phyloP scores from a whole-genome alignment of 2,797 vertebrate genomes.

The Sitta carolinensis region DNA sequence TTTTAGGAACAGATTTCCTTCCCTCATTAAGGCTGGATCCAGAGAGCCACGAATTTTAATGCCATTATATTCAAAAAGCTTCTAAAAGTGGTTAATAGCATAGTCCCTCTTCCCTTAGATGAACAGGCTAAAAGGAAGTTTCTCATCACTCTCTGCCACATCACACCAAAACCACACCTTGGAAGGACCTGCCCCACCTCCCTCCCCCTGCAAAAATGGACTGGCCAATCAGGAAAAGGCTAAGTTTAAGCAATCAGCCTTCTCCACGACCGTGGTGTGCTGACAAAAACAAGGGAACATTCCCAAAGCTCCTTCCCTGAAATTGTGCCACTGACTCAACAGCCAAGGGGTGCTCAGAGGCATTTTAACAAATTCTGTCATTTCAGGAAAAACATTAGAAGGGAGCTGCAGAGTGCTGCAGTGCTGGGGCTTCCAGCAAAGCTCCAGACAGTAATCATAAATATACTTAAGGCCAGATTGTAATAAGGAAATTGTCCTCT shows the following conservation, averaged over 20 bases:
- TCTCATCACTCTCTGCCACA: neutral
- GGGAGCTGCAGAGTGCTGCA: neutral
- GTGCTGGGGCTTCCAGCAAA: neutral
- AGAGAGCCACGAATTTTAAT: neutral
- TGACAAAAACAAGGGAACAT: neutral
- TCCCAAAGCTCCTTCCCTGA: neutral
- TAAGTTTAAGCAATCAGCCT: neutral
- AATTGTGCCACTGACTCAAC: neutral
- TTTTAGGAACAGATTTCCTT: neutral
- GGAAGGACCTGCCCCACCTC: neutral
- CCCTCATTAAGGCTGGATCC: neutral
- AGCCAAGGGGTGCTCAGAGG: neutral
- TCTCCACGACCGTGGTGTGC: fast-evolving
- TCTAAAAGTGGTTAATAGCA: neutral
- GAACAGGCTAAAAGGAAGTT: neutral
- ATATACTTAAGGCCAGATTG: neutral
- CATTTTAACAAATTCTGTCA: neutral
- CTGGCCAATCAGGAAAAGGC: neutral
- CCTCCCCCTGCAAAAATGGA: neutral
- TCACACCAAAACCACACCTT: neutral
- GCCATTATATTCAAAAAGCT: neutral
- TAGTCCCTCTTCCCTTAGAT: neutral
- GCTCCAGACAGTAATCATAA: neutral
- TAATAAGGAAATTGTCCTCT: neutral
- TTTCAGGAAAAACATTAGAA: neutral